phyloP scores from a whole-genome alignment of 2,888 invertebrate genomes.

The Dysmachus trigonus region DNA sequence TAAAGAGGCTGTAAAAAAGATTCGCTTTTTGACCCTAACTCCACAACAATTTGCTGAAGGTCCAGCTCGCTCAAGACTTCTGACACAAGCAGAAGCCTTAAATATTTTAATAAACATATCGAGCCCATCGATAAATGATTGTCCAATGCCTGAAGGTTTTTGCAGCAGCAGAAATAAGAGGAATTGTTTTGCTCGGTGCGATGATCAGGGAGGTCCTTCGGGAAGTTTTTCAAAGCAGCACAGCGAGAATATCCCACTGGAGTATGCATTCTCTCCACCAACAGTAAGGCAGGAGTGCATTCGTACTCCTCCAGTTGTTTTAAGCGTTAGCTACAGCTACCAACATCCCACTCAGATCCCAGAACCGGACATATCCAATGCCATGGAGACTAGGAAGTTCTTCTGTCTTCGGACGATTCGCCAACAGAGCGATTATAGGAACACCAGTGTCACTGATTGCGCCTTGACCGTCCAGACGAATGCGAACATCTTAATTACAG shows the following conservation, averaged over 20 bases:
- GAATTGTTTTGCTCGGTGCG: conserved; percentile 65
- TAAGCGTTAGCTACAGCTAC: neutral
- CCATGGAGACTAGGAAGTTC: conserved; percentile 68
- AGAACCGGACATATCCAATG: conserved; percentile 50
- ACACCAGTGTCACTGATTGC: conserved; percentile 79
- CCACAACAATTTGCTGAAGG: conserved; percentile 86
- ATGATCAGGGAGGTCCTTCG: conserved; percentile 48
- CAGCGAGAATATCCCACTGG: conserved; percentile 45
- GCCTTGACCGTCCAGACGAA: conserved; percentile 83
- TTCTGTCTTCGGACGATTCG: conserved; percentile 76
- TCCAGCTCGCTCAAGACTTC: conserved; percentile 77
- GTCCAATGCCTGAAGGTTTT: conserved; percentile 79
- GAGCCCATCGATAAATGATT: conserved; percentile 72
- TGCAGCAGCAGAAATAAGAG: conserved; percentile 65
- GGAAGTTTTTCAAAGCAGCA: neutral
- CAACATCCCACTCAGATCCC: conserved; percentile 32
- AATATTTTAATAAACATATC: conserved; percentile 85
- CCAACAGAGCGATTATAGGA: conserved; percentile 77
- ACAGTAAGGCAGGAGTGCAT: conserved; percentile 55
- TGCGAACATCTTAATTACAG: conserved; percentile 80
- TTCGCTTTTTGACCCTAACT: conserved; percentile 80
- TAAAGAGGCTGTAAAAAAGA: conserved; percentile 76
- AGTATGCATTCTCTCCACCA: conserved; percentile 64
- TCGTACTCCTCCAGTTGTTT: conserved; percentile 8
- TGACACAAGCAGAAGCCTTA: conserved; percentile 80